These are phyloP conservation scores for Clupea harengus DNA, from an alignment of 2,113 vertebrate genomes.

Conservation along the genomic window DNA sequence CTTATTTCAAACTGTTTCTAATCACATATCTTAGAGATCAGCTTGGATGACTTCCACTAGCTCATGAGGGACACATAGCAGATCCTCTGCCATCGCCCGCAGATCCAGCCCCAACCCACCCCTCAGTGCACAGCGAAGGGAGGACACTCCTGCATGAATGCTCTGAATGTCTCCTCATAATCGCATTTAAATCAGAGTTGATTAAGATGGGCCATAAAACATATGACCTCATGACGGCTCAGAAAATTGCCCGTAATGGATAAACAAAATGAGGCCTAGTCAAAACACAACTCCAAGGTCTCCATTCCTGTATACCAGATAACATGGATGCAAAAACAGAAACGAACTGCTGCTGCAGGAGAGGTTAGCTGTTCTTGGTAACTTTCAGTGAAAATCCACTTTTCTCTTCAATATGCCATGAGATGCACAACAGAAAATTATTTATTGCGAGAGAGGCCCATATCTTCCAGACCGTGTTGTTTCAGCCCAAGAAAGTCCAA, in stretches of 20 bases:
- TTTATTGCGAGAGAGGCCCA: too few relatives aligned
- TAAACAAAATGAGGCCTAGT: too few relatives aligned
- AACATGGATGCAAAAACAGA: too few relatives aligned
- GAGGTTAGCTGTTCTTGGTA: too few relatives aligned
- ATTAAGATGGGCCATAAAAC: constrained; percentile 21
- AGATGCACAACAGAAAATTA: too few relatives aligned
- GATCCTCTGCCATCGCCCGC: not conserved
- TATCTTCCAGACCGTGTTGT: not conserved
- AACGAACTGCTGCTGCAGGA: too few relatives aligned
- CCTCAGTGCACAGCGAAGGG: not conserved
- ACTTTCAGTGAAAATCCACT: too few relatives aligned
- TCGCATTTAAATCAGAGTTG: constrained; percentile 43
- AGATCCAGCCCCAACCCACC: not conserved
- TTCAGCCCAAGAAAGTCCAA: not conserved
- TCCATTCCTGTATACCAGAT: too few relatives aligned
- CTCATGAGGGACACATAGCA: not conserved
- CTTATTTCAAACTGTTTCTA: not conserved
- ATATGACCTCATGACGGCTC: not conserved
- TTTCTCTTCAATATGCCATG: too few relatives aligned
- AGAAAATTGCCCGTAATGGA: too few relatives aligned
- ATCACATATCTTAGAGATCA: not conserved
- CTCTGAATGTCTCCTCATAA: constrained; percentile 50
- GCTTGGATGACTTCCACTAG: not conserved
- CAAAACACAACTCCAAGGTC: too few relatives aligned
- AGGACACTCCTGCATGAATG: constrained; percentile 15